Evolutionary conservation across 2,113 vertebrate species (phyloP), one percentile per base, ranked within the genome.

Genomic region (Lontra canadensis): DNA sequence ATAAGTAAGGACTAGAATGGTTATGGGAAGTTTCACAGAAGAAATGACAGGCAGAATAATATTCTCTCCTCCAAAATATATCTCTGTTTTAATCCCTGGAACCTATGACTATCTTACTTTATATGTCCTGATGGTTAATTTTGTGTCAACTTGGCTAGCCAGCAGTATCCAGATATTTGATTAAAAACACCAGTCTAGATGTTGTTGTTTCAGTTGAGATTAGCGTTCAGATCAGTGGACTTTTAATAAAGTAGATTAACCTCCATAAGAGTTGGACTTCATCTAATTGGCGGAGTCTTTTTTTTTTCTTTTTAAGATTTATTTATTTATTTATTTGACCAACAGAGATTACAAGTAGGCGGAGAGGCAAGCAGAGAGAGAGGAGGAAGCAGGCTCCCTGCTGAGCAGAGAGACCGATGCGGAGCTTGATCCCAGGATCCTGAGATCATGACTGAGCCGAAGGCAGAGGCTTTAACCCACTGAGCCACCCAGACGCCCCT

Each of bases 11-110:
- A 1, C 6, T 81, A 20, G 39, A 89, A 80, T 26, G 36, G 17
- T 73, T 29, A 57, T 57, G 55, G 23, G 2, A 63, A 13, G 23
- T 91, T 61, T 74, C 34, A 44, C 13, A 59, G 18, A 52, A 6
- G 34, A 71, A 31, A 39, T 55, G 61, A 59, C 23, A 84, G 23
- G n/a, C 3, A 55, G 21, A 17, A 25, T 52, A 44, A 83, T 21
- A 12, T 7, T 26, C 36, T 3, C 20, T 6, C 1, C 49, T 11
- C 4, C 0, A 0, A 11, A 74, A 74, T 23, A 57, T 57, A 23
- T 6, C 12, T 71, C 36, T 67, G 20, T 44, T 82, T 8, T 65
- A 87, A 42, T 47, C 12, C 8, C n/a, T 31, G 8, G 34, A 29
- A 65, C 0, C 4, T n/a, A 17, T 36, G 21, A 61, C 21, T n/a